These are phyloP conservation scores for Mobula hypostoma DNA, from an alignment of 2,113 vertebrate species.

Conservation along the genomic window DNA sequence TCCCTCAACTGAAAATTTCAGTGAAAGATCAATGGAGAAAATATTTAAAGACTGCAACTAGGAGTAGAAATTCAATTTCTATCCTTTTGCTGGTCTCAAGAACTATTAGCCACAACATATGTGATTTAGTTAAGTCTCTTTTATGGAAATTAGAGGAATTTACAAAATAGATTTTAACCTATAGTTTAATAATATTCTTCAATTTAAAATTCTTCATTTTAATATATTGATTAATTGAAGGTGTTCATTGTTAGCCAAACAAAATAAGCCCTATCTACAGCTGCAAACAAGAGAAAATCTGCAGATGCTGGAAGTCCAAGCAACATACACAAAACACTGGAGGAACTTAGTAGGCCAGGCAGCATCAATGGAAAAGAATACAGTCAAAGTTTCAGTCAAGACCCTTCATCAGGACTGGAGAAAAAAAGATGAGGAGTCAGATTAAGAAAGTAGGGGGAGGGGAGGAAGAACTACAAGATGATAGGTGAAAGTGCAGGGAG, in stretches of 20 bases:
- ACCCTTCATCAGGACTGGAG: too few relatives aligned
- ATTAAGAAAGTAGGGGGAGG: too few relatives aligned
- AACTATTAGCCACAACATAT: not conserved
- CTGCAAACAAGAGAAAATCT: not conserved
- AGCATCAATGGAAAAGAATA: too few relatives aligned
- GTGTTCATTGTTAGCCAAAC: not conserved
- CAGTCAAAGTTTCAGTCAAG: too few relatives aligned
- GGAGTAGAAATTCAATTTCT: not conserved
- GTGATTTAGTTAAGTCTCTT: not conserved
- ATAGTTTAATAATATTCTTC: not conserved
- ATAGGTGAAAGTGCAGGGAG: too few relatives aligned
- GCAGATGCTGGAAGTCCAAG: too few relatives aligned
- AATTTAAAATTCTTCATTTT: not conserved
- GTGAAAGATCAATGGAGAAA: not conserved
- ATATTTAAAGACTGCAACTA: not conserved
- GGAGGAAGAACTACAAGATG: too few relatives aligned
- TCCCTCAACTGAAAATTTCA: not conserved
- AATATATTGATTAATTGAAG: not conserved
- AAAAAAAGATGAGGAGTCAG: too few relatives aligned
- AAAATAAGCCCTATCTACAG: not conserved
- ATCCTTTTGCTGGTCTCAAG: not conserved
- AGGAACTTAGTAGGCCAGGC: too few relatives aligned
- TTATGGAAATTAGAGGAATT: conserved; percentile 5
- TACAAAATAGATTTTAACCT: not conserved
- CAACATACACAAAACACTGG: too few relatives aligned